phyloP scores from a whole-genome alignment of 2,113 vertebrate species.

The Puma concolor region DNA sequence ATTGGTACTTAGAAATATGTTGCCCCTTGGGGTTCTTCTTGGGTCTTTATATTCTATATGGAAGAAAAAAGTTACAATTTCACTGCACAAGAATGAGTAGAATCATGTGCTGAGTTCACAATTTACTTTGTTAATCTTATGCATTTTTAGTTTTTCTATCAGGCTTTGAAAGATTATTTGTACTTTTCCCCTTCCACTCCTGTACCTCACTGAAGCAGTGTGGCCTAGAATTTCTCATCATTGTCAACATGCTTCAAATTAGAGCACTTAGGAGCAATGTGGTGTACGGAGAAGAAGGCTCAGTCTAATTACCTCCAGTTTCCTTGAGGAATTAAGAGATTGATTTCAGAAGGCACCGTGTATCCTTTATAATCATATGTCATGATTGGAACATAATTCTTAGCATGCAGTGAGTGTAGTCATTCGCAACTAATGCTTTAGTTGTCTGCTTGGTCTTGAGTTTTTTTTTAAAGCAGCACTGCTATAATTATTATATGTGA shows the following conservation, averaged over 20 bases:
- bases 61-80: neutral
- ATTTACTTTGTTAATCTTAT: neutral
- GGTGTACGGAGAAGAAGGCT: neutral
- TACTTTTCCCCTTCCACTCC: neutral
- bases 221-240: neutral
- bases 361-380: neutral
- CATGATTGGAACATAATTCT: neutral
- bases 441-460: neutral
- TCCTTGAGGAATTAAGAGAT: neutral
- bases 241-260: neutral
- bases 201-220: neutral
- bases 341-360: neutral
- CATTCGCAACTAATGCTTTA: neutral
- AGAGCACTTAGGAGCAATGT: neutral
- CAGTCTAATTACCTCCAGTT: neutral
- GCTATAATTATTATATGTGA: neutral
- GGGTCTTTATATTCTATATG: neutral
- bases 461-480: neutral
- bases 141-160: neutral
- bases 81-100: neutral
- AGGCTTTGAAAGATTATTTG: neutral
- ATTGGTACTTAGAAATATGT: neutral
- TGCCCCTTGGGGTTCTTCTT: neutral
- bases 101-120: neutral
- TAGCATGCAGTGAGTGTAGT: neutral